Evolutionary conservation across 1,140 invertebrate genomes (phyloP).

Genomic region (Glossosoma conforme): DNA sequence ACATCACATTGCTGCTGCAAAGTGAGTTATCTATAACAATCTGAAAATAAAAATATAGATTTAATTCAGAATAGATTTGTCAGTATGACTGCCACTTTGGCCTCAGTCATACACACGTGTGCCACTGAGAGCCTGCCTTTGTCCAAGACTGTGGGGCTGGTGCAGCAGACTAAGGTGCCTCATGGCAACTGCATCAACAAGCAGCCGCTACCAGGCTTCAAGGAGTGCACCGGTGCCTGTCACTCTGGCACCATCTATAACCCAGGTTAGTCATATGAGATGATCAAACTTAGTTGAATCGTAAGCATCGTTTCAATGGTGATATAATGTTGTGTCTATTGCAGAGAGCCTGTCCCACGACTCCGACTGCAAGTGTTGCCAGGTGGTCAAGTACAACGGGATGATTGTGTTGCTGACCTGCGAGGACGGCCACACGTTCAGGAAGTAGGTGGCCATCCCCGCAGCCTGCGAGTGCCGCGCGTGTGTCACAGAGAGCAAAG

Average conservation of each 20-base stretch:
- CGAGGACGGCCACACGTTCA: conserved; percentile 47
- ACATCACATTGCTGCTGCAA: conserved; percentile 42
- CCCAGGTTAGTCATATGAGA: conserved; percentile 46
- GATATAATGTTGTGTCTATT: too few species aligned
- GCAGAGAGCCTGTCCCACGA: conserved; percentile 52
- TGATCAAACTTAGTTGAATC: too few species aligned
- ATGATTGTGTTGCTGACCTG: conserved; percentile 50
- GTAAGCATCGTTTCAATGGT: conserved; percentile 5
- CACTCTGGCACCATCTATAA: conserved; percentile 61
- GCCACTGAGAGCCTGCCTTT: conserved; percentile 47
- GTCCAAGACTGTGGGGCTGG: conserved; percentile 51
- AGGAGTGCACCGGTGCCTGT: conserved; percentile 62
- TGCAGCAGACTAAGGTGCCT: conserved; percentile 40
- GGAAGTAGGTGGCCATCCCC: conserved; percentile 50
- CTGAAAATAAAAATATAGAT: background rate
- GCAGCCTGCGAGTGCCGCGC: conserved; percentile 49
- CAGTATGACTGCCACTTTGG: background rate
- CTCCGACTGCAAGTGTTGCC: conserved; percentile 56
- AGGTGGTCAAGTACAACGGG: conserved; percentile 42
- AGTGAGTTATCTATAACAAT: conserved; percentile 37
- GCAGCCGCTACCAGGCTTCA: conserved; percentile 52
- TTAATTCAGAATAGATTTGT: background rate
- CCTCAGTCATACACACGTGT: conserved; percentile 47
- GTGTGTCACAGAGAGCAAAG: conserved; percentile 37
- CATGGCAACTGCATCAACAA: conserved; percentile 60